A percentile compares a stretch with the other conserved stretches of the same genome.
Evolutionary conservation across 2,888 invertebrate genomes (phyloP).

Genomic region (Anticlea derivata): DNA sequence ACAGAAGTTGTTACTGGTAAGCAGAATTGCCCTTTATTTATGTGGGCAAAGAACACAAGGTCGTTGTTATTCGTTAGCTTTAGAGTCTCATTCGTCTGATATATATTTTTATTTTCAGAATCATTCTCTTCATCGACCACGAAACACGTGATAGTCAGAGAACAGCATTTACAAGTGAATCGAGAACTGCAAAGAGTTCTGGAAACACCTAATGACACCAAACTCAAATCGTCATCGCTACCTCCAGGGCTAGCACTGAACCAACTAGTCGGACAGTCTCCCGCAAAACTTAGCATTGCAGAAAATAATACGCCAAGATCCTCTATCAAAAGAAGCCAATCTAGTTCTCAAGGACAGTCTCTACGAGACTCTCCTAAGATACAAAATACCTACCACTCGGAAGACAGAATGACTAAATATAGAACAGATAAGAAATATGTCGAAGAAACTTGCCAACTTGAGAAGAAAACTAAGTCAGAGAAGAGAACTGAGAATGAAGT

Average conservation of each 20-base stretch:
- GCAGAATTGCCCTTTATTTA: slow-evolving; percentile 14
- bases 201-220: slow-evolving; percentile 77
- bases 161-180: slow-evolving; percentile 67
- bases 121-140: slow-evolving; percentile 81
- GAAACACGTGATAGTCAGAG: slow-evolving; percentile 70
- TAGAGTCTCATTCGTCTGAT: neutral
- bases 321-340: slow-evolving; percentile 79
- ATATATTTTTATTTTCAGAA: slow-evolving; percentile 57
- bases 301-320: slow-evolving; percentile 70
- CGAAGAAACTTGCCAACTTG: slow-evolving; percentile 77
- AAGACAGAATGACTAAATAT: slow-evolving; percentile 65
- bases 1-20: slow-evolving; percentile 80
- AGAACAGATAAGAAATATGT: slow-evolving; percentile 68
- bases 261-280: slow-evolving; percentile 75
- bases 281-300: slow-evolving; percentile 80
- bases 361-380: slow-evolving; percentile 66
- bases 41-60: neutral
- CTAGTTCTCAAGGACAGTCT: slow-evolving; percentile 76
- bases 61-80: neutral
- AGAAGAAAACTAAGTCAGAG: slow-evolving; percentile 78
- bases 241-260: slow-evolving; percentile 85
- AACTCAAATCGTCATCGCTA: slow-evolving; percentile 86
- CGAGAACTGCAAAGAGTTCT: slow-evolving; percentile 69
- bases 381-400: slow-evolving; percentile 59
- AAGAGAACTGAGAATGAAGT: slow-evolving; percentile 78